Base-by-base conservation (phyloP, 2,888 invertebrate species). In the Cheilosia scutellata region DNA sequence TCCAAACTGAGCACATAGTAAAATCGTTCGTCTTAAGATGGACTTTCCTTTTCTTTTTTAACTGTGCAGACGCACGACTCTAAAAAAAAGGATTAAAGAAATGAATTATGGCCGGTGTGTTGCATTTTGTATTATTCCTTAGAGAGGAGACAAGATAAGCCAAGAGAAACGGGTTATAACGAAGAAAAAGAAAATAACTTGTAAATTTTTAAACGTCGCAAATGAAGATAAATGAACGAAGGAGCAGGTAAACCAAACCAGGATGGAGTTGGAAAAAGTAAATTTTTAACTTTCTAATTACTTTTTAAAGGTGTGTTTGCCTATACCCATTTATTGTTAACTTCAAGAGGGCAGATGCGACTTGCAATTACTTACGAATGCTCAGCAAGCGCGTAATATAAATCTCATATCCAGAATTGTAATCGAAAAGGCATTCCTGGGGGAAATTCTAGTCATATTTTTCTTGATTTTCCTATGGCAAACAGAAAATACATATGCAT, bases 51-150 rank as follows among this genome's bases (percentile, higher is more conserved):
- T 62, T 53, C 60, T 4, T 13, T 60, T 70, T 49, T 31, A 84
- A 13, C 16, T n/a, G 6, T 16, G 6, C 44, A 44, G 16, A 16
- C n/a, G n/a, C 5, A 16, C 49, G 25, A 49, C 16, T 49, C n/a
- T 4, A 13, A 11, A 49, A 33, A 74, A 83, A 84, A 75, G 84
- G 80, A 80, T 84, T 80, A 80, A 51, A 55, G 60, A 70, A 84
- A 70, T 84, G 84, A 84, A 75, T 63, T 80, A 84, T 84, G 68
- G 68, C 74, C 70, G 80, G 68, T 44, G 51, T 65, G 65, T 42
- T 70, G 74, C 79, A 84, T 84, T 70, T 84, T 63, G 58, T 75
- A 70, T 55, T 65, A 80, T 65, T 75, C 84, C 84, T 58, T 11
- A 31, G 70, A 60, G 80, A 57, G 44, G 55, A 55, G 42, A 51